Evolutionary conservation across 2,113 vertebrate species (phyloP), one percentile per base, ranked within the genome.

Genomic region (Sisor rabdophorus): DNA sequence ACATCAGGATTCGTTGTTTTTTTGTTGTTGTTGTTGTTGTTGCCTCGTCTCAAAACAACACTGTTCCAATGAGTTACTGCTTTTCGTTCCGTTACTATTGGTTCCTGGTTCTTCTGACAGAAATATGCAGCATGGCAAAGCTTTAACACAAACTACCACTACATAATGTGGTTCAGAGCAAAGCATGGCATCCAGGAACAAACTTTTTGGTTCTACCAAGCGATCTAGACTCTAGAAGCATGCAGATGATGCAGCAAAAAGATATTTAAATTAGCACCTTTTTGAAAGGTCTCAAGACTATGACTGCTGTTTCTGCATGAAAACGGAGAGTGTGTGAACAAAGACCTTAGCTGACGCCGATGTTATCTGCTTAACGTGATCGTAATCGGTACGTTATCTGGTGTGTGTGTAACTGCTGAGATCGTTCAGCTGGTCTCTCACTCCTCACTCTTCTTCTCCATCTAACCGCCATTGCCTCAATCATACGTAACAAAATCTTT

Each of bases 1-100:
- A 89, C 82, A 85, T 78, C 77, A 86, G 80, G 84, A 89, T 93
- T 93, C 92, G 92, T 90, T 90, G 16, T 12, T 8, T 61, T 30
- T 61, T 15, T n/a, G n/a, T n/a, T n/a, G n/a, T n/a, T n/a, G n/a
- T n/a, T n/a, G 52, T 60, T 30, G 28, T 20, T 32, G 16, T 17
- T 17, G 36, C 4, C n/a, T n/a, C 12, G 77, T 71, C 77, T 87
- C 83, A 82, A 84, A 85, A 81, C 86, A 71, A 65, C 36, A 52
- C 44, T 11, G 28, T 44, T 58, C 47, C 36, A 67, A n/a, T 72
- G 8, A 63, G 19, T 20, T 26, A 44, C 44, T 17, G 20, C 13
- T 60, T 71, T 36, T 47, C 1, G 30, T 69, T 60, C 54, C 70
- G 53, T 54, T 28, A 3, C 28, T 47, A 32, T 59, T 52, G 30